Evolutionary conservation across 2,888 invertebrate genomes (phyloP).

Genomic region (Drosophila borborema): DNA sequence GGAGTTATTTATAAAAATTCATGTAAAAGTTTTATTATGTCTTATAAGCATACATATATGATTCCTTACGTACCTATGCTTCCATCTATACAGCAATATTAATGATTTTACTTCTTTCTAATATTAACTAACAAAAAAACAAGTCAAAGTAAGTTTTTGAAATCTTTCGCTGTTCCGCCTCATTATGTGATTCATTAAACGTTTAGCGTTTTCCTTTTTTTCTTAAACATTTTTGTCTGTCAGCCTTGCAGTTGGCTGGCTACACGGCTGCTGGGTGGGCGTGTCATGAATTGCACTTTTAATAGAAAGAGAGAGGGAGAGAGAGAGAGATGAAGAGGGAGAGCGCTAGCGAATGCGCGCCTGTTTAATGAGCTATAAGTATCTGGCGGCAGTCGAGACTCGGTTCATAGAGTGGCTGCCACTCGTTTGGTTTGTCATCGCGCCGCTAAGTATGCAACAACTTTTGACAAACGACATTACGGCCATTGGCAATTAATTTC

Average conservation of each 20-base stretch:
- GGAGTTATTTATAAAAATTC: background rate
- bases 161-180: slow-evolving; percentile 21
- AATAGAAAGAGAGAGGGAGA: background rate
- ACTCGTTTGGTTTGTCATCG: slow-evolving; percentile 52
- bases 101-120: background rate
- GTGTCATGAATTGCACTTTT: slow-evolving; percentile 62
- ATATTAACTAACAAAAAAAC: background rate
- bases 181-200: slow-evolving; percentile 59
- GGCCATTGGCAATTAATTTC: slow-evolving; percentile 73
- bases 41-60: background rate
- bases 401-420: slow-evolving; percentile 14
- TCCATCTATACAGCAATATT: background rate
- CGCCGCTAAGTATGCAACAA: slow-evolving; percentile 70
- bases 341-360: background rate
- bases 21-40: too few species aligned
- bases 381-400: slow-evolving; percentile 50
- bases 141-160: background rate
- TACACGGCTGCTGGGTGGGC: slow-evolving; percentile 52
- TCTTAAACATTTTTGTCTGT: slow-evolving; percentile 61
- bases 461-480: slow-evolving; percentile 73
- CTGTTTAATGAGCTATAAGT: slow-evolving; percentile 78
- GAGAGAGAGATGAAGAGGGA: too few species aligned
- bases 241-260: slow-evolving; percentile 16
- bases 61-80: background rate
- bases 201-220: slow-evolving; percentile 29